Conservation (phyloP, 2,888 invertebrate species). For the Seladonia tumulorum region DNA sequence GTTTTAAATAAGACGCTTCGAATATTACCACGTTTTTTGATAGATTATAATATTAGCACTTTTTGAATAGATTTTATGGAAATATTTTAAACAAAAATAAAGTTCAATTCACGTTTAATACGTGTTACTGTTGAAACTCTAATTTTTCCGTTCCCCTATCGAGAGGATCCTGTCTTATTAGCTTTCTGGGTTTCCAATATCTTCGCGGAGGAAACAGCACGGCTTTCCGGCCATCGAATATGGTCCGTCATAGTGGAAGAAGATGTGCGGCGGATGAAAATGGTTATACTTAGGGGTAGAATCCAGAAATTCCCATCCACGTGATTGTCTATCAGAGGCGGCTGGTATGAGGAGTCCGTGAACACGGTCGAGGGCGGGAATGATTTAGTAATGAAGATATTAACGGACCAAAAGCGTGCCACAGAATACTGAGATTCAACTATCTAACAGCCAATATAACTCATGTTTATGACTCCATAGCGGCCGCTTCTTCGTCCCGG, state of each 20-base stretch:
- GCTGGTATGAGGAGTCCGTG: constrained; percentile 45
- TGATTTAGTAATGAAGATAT: constrained; percentile 84
- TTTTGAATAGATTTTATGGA: too few relatives aligned
- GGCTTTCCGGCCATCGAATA: constrained; percentile 41
- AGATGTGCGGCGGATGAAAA: constrained; percentile 74
- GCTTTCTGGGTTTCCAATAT: not conserved
- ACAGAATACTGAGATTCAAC: constrained; percentile 84
- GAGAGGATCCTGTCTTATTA: not conserved
- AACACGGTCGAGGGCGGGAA: constrained; percentile 72
- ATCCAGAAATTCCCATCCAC: constrained; percentile 66
- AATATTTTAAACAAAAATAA: too few relatives aligned
- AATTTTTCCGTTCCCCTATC: not conserved
- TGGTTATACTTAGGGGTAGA: constrained; percentile 64
- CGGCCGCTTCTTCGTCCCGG: constrained; percentile 71
- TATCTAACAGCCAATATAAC: constrained; percentile 83
- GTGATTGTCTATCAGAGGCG: constrained; percentile 32
- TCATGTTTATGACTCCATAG: constrained; percentile 82
- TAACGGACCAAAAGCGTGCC: constrained; percentile 83
- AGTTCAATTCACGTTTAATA: too few relatives aligned
- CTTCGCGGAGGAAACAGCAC: not conserved
- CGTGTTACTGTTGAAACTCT: not conserved
- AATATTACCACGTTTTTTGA: too few relatives aligned
- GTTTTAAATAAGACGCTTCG: too few relatives aligned
- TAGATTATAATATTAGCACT: too few relatives aligned
- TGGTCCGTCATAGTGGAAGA: constrained; percentile 60